Percentiles rank a stretch among this genome's conserved stretches.
Conservation (phyloP, 2,113 vertebrate species). For the Dinomys branickii region DNA sequence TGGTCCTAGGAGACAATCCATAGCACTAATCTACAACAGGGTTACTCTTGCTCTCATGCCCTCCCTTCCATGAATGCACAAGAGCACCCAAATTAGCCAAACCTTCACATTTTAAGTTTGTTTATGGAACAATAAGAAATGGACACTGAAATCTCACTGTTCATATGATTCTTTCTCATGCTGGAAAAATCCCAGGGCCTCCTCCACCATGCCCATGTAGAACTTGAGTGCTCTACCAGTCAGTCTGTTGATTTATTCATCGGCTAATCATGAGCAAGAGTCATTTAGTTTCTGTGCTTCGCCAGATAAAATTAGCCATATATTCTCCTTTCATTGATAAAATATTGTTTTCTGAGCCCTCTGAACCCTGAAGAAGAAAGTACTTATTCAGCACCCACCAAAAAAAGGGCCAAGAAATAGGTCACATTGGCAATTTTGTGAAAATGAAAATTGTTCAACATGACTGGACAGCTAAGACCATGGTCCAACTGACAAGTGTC, state of each 20-base stretch:
- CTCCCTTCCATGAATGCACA: neutral
- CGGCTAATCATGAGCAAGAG: conserved; percentile 4
- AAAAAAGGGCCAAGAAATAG: conserved; percentile 3
- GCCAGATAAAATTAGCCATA: conserved; percentile 27
- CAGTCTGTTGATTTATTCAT: neutral
- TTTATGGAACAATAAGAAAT: neutral
- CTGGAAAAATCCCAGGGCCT: neutral
- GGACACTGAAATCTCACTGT: neutral
- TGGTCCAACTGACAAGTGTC: conserved; percentile 67
- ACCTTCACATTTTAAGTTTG: neutral
- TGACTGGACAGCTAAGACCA: conserved; percentile 58
- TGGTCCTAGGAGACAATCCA: neutral
- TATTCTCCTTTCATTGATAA: conserved; percentile 49
- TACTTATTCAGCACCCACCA: conserved; percentile 45
- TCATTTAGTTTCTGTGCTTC: conserved; percentile 32
- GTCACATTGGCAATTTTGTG: conserved; percentile 28
- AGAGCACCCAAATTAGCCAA: conserved; percentile 4
- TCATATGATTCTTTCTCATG: neutral
- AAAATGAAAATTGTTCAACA: conserved; percentile 56
- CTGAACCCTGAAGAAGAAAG: conserved; percentile 37
- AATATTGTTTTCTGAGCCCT: conserved; percentile 45
- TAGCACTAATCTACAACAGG: neutral
- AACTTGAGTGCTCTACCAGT: neutral
- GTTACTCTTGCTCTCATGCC: neutral
- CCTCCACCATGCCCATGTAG: neutral